Evolutionary conservation across 2,888 invertebrate species (phyloP).

Genomic region (Cantharis nigra): DNA sequence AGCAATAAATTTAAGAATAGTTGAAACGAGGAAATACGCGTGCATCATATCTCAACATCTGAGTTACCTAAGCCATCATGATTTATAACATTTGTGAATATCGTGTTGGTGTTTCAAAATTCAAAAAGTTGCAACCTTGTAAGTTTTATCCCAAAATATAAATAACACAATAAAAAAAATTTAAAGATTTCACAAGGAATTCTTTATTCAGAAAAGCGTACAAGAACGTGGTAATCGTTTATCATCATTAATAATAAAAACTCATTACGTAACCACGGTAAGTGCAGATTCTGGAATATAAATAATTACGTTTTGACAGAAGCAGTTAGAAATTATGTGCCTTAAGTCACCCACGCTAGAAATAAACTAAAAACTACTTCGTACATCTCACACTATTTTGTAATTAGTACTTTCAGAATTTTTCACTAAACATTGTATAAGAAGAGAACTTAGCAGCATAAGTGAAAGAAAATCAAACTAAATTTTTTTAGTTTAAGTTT

Average conservation of each 20-base stretch:
- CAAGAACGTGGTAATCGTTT: conserved; percentile 8
- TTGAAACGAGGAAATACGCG: conserved; percentile 42
- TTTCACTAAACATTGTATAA: neutral
- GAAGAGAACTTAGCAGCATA: neutral
- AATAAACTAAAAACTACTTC: neutral
- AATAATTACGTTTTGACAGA: conserved; percentile 34
- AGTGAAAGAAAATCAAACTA: neutral
- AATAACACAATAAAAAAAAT: neutral
- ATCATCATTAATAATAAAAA: conserved; percentile 36
- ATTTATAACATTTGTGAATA: conserved; percentile 32
- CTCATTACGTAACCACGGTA: conserved; percentile 34
- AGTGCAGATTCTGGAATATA: conserved; percentile 30
- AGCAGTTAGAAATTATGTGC: conserved; percentile 12
- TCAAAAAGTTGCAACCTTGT: neutral
- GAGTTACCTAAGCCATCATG: conserved; percentile 39
- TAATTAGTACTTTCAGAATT: neutral
- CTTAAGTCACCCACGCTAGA: neutral
- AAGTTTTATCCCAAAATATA: neutral
- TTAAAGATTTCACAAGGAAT: neutral
- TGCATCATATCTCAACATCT: conserved; percentile 40
- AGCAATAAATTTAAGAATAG: conserved; percentile 32
- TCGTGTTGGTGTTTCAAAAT: conserved; percentile 8
- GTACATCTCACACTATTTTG: neutral
- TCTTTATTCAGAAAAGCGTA: neutral
- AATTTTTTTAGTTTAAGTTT: neutral